Evolutionary conservation across 2,888 invertebrate species (phyloP), one percentile per base, ranked within the genome.

Genomic region (Dicranocentrus wangi): DNA sequence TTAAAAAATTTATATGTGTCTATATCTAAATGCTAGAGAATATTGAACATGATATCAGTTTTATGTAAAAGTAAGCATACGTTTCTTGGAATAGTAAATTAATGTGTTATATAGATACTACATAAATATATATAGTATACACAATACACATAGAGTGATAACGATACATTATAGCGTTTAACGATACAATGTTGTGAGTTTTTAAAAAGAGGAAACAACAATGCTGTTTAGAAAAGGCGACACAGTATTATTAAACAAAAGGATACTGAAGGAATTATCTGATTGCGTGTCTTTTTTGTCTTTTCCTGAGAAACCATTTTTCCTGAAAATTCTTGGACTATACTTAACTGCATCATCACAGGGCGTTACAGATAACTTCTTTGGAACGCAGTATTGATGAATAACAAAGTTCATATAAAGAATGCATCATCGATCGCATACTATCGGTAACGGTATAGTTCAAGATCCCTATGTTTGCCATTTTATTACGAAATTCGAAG

Each of bases 231-330:
- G 65, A 55, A 39, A 65, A 55, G 25, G 53, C 65, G 83, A 85
- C 79, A 84, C 84, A 82, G 84, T 84, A 84, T 81, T 79, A 84
- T 84, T 85, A 85, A 85, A 85, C 79, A 82, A 76, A 82, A 82
- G 81, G 61, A 61, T 61, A 32, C 61, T 61, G 61, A 61, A 61
- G 32, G 61, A 19, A 8, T 69, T 27, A 1, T 51, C 7, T 21
- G 5, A 10, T 32, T 13, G n/a, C n/a, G n/a, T 63, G 15, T 68
- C 21, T 68, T 27, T 78, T 72, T 32, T 73, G 63, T 55, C 28
- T 53, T 43, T 65, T 53, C 13, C 61, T 51, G 61, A 32, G 25
- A 25, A 69, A 39, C 51, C 51, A 51, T 77, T 39, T 43, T 51
- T 27, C 39, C 19, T 19, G 19, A 53, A 65, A 55, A 39, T 61